Evolutionary conservation across 2,797 vertebrate species (phyloP).

Genomic region (Limosa lapponica): DNA sequence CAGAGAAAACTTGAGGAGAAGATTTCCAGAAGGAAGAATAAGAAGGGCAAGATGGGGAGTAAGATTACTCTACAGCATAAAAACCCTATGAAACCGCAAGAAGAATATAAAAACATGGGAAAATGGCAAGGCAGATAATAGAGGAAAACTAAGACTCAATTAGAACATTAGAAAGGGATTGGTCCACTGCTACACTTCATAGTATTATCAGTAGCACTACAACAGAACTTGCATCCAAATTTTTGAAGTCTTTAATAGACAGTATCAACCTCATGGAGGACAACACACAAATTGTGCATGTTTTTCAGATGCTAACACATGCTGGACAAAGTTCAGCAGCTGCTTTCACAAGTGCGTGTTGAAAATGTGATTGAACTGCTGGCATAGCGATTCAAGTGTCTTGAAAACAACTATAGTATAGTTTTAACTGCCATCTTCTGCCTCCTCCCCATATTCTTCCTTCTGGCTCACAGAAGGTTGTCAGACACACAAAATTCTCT

Average conservation of each 20-base stretch:
- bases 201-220: background rate
- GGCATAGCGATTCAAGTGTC: background rate
- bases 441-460: background rate
- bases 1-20: background rate
- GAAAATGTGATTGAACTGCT: conserved; percentile 8
- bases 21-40: background rate
- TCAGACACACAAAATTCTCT: conserved; percentile 23
- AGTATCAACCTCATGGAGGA: background rate
- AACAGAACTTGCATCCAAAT: background rate
- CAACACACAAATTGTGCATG: background rate
- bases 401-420: background rate
- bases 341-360: background rate
- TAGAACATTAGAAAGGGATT: background rate
- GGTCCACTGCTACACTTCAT: background rate
- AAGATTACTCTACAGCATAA: background rate
- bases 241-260: background rate
- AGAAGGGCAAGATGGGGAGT: background rate
- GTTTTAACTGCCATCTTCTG: background rate
- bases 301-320: conserved; percentile 18
- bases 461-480: conserved; percentile 51
- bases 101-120: background rate
- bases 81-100: fast-evolving
- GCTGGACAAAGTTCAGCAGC: conserved; percentile 33
- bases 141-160: background rate
- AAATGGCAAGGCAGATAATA: background rate